phyloP scores from a whole-genome alignment of 2,797 vertebrate genomes.

The Muscicapa striata region DNA sequence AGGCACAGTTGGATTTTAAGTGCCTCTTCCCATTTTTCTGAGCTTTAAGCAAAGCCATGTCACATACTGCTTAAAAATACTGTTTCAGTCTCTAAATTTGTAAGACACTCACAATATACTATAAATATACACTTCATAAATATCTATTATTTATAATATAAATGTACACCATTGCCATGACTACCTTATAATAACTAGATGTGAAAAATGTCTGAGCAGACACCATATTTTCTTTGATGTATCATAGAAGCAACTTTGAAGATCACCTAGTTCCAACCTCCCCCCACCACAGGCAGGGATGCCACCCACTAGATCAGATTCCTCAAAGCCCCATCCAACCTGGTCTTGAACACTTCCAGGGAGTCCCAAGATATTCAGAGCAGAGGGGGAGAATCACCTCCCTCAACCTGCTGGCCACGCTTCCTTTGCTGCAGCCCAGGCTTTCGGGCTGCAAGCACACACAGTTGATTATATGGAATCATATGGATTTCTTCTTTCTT shows the following conservation, averaged over 20 bases:
- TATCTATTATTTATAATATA: not conserved
- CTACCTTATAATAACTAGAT: not conserved
- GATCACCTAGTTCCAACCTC: not conserved
- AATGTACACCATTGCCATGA: rapidly evolving
- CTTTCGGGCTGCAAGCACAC: not conserved
- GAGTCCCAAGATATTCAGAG: not conserved
- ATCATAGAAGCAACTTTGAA: not conserved
- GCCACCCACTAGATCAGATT: not conserved
- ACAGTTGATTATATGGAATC: not conserved
- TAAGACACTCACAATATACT: rapidly evolving
- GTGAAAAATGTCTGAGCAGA: not conserved
- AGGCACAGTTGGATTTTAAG: not conserved
- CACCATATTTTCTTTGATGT: not conserved
- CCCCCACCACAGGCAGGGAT: not conserved
- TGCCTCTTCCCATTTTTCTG: not conserved
- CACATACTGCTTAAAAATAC: not conserved
- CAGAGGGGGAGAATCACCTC: not conserved
- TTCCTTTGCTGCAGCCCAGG: not conserved
- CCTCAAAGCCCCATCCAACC: not conserved
- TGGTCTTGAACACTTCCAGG: not conserved
- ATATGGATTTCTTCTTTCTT: rapidly evolving
- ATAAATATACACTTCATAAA: not conserved
- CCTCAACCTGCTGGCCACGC: rapidly evolving
- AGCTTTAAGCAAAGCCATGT: not conserved
- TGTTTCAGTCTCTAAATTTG: not conserved